Base-by-base conservation (phyloP, 92 coral and sea anemone genomes). In the Palythoa grandis region DNA sequence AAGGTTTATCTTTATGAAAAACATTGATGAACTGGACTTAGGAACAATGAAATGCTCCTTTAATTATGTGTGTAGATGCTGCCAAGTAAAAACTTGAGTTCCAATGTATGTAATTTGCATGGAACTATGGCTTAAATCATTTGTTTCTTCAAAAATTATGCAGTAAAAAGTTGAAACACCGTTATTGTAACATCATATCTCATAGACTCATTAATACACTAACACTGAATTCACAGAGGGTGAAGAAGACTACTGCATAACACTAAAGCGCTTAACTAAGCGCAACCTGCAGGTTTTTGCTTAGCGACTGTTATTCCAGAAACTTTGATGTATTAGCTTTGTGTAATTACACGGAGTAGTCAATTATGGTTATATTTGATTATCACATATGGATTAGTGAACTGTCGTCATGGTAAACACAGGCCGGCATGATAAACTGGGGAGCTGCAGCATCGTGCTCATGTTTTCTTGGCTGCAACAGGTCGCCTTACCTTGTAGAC, bases 401-500 rank as follows among this genome's bases (percentile, higher is more conserved):
- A 40, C 16, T 60, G 85, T 29, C 15, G 78, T 29, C 9, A 67
- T 20, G 16, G 57, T 11, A 29, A 5, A n/a, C 69, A 60, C 4
- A 17, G 0, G n/a, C n/a, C n/a, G n/a, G 35, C 35, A 29, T 48
- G 25, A 14, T 20, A 14, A 16, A 9, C 19, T 6, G 24, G 56
- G 66, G 24, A 50, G 87, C 20, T 19, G 50, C 29, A 1, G 37
- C 12, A 52, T 43, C 43, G 19, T 65, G n/a, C 7, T 65, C 60
- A 80, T 14, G 85, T 24, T 39, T 80, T 65, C 73, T 65, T 70
- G 19, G 63, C 17, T 5, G 54, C 73, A 11, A 23, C 23, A n/a
- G 57, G 7, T 63, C 73, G 85, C n/a, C 78, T 76, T 74, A 96
- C 98, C 98, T 96, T 92, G 88, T 96, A 92, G 9, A 96, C 98